Conservation (phyloP, 2,888 invertebrate genomes). For the Melanophora roralis region DNA sequence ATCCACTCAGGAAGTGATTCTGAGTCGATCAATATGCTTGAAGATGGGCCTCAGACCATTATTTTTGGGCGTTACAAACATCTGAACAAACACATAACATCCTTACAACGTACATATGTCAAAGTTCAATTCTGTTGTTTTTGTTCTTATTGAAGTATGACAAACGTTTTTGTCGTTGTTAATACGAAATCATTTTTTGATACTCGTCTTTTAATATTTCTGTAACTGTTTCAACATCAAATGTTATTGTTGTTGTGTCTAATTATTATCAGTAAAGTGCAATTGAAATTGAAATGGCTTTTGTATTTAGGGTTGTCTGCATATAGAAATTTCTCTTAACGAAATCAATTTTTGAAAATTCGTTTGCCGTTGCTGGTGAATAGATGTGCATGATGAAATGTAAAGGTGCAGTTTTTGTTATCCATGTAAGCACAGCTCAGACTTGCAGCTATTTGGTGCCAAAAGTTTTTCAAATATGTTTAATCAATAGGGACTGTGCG, state of each 20-base stretch:
- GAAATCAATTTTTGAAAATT: constrained; percentile 60
- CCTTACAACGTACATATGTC: too few relatives aligned
- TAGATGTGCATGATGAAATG: not conserved
- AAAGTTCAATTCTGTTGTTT: constrained; percentile 40
- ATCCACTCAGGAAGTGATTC: too few relatives aligned
- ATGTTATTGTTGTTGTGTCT: constrained; percentile 16
- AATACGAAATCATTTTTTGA: constrained; percentile 50
- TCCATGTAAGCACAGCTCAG: not conserved
- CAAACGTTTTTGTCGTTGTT: constrained; percentile 47
- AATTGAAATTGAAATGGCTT: constrained; percentile 59
- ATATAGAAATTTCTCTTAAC: constrained; percentile 51
- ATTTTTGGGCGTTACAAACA: too few relatives aligned
- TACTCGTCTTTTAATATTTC: not conserved
- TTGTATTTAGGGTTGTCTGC: constrained; percentile 42
- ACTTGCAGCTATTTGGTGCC: not conserved
- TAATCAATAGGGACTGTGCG: constrained; percentile 51
- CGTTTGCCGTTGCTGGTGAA: not conserved
- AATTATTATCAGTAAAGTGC: constrained; percentile 4
- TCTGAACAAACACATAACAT: too few relatives aligned
- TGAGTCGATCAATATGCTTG: too few relatives aligned
- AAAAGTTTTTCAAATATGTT: constrained; percentile 1
- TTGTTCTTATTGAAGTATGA: constrained; percentile 29
- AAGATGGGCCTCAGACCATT: too few relatives aligned
- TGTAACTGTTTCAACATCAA: not conserved
- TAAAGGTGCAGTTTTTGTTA: not conserved